A percentile compares a stretch with the other conserved stretches of the same genome.
These are phyloP conservation scores for Xiphorhynchus erythropygius DNA, from an alignment of 2,797 vertebrate species.

Conservation along the genomic window DNA sequence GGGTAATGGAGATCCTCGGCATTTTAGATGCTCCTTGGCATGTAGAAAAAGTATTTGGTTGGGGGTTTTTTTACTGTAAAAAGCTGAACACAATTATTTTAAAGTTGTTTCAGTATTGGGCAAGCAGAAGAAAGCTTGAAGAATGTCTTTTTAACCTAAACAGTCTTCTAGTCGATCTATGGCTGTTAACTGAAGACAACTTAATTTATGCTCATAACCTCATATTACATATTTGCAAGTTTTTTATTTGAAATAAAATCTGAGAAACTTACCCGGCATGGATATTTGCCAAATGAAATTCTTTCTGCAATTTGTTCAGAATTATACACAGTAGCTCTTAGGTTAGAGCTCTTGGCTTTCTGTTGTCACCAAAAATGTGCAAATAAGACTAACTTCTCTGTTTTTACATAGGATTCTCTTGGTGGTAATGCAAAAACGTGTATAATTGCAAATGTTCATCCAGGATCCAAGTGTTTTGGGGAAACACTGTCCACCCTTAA, in stretches of 20 bases:
- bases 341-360: not conserved
- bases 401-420: constrained; percentile 87
- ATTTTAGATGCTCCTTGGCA: not conserved
- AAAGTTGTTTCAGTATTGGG: not conserved
- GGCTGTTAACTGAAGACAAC: not conserved
- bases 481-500: constrained; percentile 95
- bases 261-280: not conserved
- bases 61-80: not conserved
- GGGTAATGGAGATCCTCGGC: constrained; percentile 75
- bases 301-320: not conserved
- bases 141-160: not conserved
- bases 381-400: not conserved
- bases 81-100: not conserved
- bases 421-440: constrained; percentile 96
- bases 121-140: not conserved
- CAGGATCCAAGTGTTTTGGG: constrained; percentile 93
- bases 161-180: not conserved
- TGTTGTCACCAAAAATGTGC: not conserved
- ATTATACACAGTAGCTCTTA: not conserved
- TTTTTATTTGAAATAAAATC: not conserved
- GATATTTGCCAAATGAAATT: not conserved
- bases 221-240: not conserved
- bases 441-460: constrained; percentile 97
- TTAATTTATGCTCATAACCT: not conserved
- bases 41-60: not conserved